Conservation (phyloP, 1,140 invertebrate genomes). For the Tetramorium simillimum region DNA sequence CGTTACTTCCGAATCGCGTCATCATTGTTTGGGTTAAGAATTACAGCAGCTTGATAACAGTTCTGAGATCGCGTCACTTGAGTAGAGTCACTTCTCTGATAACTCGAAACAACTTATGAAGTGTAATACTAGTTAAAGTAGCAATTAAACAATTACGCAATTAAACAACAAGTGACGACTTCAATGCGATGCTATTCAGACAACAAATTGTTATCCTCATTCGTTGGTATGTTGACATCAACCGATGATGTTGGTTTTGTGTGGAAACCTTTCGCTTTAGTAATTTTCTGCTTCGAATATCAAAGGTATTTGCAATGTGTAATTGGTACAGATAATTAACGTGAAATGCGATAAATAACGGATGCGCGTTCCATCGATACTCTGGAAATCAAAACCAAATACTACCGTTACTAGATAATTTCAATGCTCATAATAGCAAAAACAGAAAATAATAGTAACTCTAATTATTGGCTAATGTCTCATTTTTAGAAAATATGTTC, state of each 20-base stretch:
- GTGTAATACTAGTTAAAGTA: not conserved
- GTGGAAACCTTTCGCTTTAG: conserved; percentile 38
- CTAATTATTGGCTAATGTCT: not conserved
- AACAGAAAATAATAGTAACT: not conserved
- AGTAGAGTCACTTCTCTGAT: conserved; percentile 15
- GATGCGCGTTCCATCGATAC: not conserved
- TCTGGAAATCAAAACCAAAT: conserved; percentile 8
- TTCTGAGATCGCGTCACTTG: not conserved
- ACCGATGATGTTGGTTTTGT: conserved; percentile 23
- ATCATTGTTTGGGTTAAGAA: not conserved
- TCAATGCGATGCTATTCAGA: not conserved
- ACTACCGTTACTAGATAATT: not conserved
- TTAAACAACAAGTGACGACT: conserved; percentile 27
- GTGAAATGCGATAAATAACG: conserved; percentile 42
- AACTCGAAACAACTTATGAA: conserved; percentile 30
- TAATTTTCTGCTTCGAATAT: conserved; percentile 19
- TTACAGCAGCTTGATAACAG: not conserved
- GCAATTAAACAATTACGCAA: conserved; percentile 20
- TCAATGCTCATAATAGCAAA: not conserved
- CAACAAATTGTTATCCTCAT: not conserved
- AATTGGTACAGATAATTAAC: conserved; percentile 47
- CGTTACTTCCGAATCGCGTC: not conserved
- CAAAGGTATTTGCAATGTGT: conserved; percentile 17
- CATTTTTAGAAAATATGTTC: not conserved
- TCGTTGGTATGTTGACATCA: not conserved